Base-by-base conservation (phyloP, 2,888 invertebrate genomes). In the Perithous albicinctus region DNA sequence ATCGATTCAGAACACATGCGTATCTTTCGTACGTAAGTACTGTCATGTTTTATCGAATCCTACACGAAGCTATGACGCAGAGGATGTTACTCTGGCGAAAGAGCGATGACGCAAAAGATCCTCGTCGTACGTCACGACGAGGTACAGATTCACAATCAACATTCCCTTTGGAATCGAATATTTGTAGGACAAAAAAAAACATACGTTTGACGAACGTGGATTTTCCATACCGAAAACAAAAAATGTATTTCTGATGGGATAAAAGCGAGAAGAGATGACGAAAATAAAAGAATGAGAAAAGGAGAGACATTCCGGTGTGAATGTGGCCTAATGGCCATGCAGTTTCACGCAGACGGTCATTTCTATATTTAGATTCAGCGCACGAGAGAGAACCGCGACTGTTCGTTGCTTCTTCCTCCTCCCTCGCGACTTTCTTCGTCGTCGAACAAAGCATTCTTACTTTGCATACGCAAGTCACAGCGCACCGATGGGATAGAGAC, bases 351-450 rank as follows among this genome's bases (percentile, higher is more conserved):
- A 78, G 88, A 90, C 90, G 90, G 90, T 93, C 92, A 91, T 88
- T 90, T 90, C 92, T 92, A 92, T 92, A 91, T 92, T 92, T 92
- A 92, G 92, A 92, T 91, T 89, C 88, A 89, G 88, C 88, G 87
- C 56, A 80, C 56, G 59, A 79, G 75, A 76, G 59, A 79, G 75
- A 72, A 66, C 26, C 41, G 38, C 72, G 29, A 64, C 59, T 64
- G 69, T 51, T 74, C 59, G 29, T 35, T 29, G 35, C 12, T 46
- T 35, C 29, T 76, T 51, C 54, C 63, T 91, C 88, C 89, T 90
- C 89, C 89, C 90, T 72, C 78, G 77, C 88, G 89, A 89, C 91
- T 92, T 91, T 92, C 90, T 91, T 91, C 89, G 87, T 85, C 66
- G 85, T 88, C 87, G 89, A 90, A 91, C 91, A 90, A 91, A 91